Evolutionary conservation across 2,797 vertebrate genomes (phyloP).

Genomic region (Enteromius fasciolatus): DNA sequence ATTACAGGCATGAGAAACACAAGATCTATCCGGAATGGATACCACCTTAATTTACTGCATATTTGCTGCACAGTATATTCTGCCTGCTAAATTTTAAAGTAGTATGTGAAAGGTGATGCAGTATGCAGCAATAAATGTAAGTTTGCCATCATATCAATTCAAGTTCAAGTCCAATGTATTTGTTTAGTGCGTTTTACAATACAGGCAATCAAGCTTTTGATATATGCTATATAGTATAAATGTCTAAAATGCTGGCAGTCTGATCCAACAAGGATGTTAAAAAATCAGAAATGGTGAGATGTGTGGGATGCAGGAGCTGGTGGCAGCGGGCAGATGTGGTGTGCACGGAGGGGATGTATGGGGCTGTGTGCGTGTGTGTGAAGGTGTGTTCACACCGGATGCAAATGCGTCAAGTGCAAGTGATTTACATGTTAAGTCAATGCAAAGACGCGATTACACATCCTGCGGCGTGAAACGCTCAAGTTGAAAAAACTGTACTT

Average conservation of each 20-base stretch:
- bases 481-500: too few relatives aligned
- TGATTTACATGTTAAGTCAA: too few relatives aligned
- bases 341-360: too few relatives aligned
- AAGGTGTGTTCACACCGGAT: too few relatives aligned
- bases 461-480: too few relatives aligned
- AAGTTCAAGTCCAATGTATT: background rate
- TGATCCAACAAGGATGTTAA: background rate
- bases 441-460: too few relatives aligned
- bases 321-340: too few relatives aligned
- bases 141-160: background rate
- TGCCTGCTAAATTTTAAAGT: background rate
- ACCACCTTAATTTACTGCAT: background rate
- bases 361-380: too few relatives aligned
- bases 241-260: background rate
- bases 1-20: slow-evolving; percentile 14
- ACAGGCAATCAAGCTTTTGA: background rate
- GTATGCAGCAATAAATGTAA: background rate
- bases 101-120: background rate
- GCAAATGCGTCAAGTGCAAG: too few relatives aligned
- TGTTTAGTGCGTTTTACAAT: background rate
- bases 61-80: background rate
- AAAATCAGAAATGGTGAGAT: background rate
- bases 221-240: background rate
- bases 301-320: too few relatives aligned
- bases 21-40: background rate